Percentiles rank a stretch among this genome's conserved stretches.
Conservation (phyloP, 1,140 invertebrate genomes). For the Diachasma alloeum region DNA sequence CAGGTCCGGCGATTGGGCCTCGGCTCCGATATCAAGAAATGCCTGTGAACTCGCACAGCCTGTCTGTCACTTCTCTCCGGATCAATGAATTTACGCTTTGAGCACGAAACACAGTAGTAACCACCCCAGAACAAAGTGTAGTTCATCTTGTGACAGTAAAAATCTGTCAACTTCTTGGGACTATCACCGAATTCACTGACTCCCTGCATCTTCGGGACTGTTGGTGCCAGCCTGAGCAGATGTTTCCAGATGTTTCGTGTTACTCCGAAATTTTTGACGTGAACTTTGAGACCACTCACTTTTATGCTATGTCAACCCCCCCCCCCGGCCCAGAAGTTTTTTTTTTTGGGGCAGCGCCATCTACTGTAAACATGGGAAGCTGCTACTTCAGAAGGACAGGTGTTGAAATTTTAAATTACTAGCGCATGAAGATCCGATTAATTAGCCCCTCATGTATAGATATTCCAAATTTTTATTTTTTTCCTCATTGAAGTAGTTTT, state of each 20-base stretch:
- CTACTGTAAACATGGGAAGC: too few species aligned
- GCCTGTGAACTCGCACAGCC: not conserved
- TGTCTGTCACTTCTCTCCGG: not conserved
- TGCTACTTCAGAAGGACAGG: too few species aligned
- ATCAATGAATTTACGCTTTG: not conserved
- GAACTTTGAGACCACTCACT: too few species aligned
- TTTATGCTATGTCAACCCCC: not conserved
- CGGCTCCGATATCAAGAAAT: not conserved
- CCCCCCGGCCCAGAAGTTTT: not conserved
- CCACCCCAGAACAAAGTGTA: not conserved
- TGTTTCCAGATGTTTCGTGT: too few species aligned
- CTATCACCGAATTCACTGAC: not conserved
- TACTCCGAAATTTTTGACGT: not conserved
- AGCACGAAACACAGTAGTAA: not conserved
- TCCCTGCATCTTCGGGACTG: not conserved
- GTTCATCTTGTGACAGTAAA: not conserved
- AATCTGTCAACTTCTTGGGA: not conserved
- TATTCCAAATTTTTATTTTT: too few species aligned
- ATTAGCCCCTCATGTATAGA: too few species aligned
- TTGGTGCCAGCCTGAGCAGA: not conserved
- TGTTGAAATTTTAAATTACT: too few species aligned
- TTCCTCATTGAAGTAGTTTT: too few species aligned
- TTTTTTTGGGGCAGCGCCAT: not conserved
- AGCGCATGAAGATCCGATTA: too few species aligned
- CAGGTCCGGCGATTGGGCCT: not conserved